phyloP scores from a whole-genome alignment of 2,797 vertebrate species.

The Synanceia verrucosa region DNA sequence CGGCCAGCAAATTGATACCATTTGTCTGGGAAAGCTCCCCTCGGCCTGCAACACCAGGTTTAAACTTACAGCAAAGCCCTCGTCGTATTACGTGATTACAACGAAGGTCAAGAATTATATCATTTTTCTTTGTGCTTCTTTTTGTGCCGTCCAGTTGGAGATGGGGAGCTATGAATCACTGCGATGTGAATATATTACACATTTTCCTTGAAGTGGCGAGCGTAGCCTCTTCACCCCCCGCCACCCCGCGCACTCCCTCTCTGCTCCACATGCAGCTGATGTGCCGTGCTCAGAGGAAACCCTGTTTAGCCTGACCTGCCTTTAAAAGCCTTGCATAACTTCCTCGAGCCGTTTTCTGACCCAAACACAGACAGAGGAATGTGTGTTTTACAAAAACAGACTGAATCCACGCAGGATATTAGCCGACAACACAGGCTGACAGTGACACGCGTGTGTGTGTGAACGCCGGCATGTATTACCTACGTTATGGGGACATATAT shows the following conservation, averaged over 20 bases:
- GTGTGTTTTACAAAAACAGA: constrained; percentile 57
- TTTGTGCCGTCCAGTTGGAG: constrained; percentile 39
- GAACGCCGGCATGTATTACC: too few species aligned
- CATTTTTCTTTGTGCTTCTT: constrained; percentile 51
- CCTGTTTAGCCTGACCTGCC: constrained; percentile 64
- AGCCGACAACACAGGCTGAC: constrained; percentile 46
- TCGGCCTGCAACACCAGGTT: constrained; percentile 27
- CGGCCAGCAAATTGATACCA: constrained; percentile 59
- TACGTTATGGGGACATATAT: too few species aligned
- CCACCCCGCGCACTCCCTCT: neutral
- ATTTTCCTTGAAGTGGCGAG: constrained; percentile 27
- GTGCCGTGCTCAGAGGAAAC: constrained; percentile 25
- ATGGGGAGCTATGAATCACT: constrained; percentile 48
- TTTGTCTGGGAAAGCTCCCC: constrained; percentile 44
- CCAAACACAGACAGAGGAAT: constrained; percentile 72
- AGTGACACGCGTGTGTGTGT: constrained; percentile 30
- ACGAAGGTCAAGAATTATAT: constrained; percentile 50
- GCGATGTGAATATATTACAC: constrained; percentile 43
- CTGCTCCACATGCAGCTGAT: neutral
- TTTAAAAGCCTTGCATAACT: constrained; percentile 61
- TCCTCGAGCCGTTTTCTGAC: constrained; percentile 66
- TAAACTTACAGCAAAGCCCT: constrained; percentile 43
- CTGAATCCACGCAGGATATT: constrained; percentile 64
- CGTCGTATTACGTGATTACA: constrained; percentile 42
- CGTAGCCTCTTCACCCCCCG: constrained; percentile 1